Base-by-base conservation (phyloP, 2,888 invertebrate species). In the Atrina japonica region DNA sequence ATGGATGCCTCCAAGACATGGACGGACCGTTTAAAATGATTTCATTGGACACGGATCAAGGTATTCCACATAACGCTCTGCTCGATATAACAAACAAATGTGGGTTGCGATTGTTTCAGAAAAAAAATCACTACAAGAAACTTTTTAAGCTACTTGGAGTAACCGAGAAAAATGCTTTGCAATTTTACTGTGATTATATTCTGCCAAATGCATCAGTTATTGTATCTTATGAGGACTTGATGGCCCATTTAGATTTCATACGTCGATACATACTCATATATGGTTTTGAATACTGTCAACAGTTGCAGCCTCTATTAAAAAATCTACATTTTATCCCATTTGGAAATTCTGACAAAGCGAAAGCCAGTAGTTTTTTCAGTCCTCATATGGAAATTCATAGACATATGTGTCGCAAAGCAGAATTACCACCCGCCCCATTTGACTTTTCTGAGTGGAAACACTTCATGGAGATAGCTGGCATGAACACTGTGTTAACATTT, bases 341-440 rank as follows among this genome's bases (percentile, higher is more conserved):
- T 43, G 18, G 18, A 3, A 23, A 63, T n/a, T 30, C 53, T 27
- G 64, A 43, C 30, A 11, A 27, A 2, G 1, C 58, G 18, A 52
- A 11, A n/a, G 70, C 58, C 11, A 14, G 27, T 25, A 23, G 53
- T 6, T 70, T 70, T 35, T 70, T 35, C 35, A 65, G 29, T 14
- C 65, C 70, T 7, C 56, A 59, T 40, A 23, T 50, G 9, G 25
- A 5, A n/a, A 18, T 70, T 7, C 47, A 50, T 11, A 21, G 5
- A 7, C 18, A 23, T 3, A 5, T 70, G 1, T 70, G 70, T 25
- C 3, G 25, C 6, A 2, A 49, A 21, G n/a, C 23, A 16, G 41
- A 45, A n/a, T 52, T 70, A 5, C 65, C 59, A 9, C 70, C 70
- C 5, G 2, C 18, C 21, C 53, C 64, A n/a, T 70, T 65, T n/a